A percentile compares a stretch with the other conserved stretches of the same genome.
phyloP scores from a whole-genome alignment of 2,113 vertebrate species.

The Pteronura brasiliensis region DNA sequence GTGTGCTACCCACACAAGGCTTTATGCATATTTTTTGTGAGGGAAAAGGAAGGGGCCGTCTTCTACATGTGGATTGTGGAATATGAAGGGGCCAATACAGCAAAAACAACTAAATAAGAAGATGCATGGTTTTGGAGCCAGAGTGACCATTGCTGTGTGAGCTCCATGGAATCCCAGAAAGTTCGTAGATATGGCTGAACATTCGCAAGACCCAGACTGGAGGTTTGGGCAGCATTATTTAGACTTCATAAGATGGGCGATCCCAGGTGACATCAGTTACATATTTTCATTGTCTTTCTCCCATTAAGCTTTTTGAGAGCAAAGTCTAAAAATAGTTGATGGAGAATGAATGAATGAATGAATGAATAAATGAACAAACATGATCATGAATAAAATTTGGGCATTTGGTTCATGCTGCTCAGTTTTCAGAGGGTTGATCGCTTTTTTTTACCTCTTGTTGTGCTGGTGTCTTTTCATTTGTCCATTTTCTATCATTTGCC shows the following conservation, averaged over 20 bases:
- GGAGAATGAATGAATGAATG: background rate
- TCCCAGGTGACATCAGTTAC: background rate
- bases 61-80: background rate
- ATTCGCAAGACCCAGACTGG: background rate
- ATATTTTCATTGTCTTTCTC: background rate
- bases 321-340: background rate
- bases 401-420: background rate
- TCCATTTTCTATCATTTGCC: background rate
- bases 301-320: background rate
- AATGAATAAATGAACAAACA: background rate
- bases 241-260: background rate
- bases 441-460: background rate
- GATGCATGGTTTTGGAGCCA: background rate
- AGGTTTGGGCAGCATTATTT: background rate
- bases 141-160: background rate
- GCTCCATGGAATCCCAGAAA: background rate
- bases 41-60: background rate
- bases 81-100: background rate
- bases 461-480: conserved; percentile 5
- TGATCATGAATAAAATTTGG: background rate
- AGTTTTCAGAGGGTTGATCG: background rate
- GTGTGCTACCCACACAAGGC: background rate
- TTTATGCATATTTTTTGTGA: background rate
- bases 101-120: background rate
- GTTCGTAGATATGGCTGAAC: background rate